Conservation (phyloP, 2,113 vertebrate species). For the Uria lomvia region DNA sequence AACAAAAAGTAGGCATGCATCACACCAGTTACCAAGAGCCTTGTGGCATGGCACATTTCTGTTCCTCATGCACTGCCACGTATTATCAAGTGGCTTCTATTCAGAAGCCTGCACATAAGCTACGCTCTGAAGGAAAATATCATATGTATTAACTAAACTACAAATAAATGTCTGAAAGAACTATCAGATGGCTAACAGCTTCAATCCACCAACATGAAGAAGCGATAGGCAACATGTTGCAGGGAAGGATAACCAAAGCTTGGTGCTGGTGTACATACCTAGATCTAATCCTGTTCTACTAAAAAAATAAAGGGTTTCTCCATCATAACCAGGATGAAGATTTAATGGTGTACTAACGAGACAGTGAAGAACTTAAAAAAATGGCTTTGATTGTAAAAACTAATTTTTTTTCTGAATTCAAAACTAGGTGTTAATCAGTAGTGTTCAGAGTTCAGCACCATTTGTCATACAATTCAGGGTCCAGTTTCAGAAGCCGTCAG, state of each 20-base stretch:
- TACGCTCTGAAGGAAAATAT: neutral
- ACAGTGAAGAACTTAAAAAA: neutral
- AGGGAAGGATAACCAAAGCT: neutral
- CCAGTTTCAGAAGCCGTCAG: neutral
- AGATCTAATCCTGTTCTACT: neutral
- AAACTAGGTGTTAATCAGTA: neutral
- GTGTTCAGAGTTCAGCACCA: neutral
- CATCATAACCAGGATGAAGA: neutral
- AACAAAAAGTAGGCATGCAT: neutral
- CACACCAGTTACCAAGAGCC: neutral
- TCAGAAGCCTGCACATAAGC: neutral
- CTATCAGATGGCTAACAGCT: neutral
- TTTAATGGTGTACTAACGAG: neutral
- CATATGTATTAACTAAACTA: neutral
- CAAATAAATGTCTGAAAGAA: neutral
- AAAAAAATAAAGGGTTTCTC: neutral
- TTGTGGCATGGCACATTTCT: neutral
- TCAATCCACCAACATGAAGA: neutral
- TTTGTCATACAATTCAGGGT: neutral
- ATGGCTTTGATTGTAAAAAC: neutral
- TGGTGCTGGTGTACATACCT: neutral
- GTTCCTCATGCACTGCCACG: neutral
- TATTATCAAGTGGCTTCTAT: neutral
- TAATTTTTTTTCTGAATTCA: neutral
- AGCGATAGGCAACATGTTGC: neutral